Percentiles rank a stretch among this genome's conserved stretches.
These are phyloP conservation scores for Drosophila demipolita DNA, from an alignment of 2,888 invertebrate species.

Conservation along the genomic window DNA sequence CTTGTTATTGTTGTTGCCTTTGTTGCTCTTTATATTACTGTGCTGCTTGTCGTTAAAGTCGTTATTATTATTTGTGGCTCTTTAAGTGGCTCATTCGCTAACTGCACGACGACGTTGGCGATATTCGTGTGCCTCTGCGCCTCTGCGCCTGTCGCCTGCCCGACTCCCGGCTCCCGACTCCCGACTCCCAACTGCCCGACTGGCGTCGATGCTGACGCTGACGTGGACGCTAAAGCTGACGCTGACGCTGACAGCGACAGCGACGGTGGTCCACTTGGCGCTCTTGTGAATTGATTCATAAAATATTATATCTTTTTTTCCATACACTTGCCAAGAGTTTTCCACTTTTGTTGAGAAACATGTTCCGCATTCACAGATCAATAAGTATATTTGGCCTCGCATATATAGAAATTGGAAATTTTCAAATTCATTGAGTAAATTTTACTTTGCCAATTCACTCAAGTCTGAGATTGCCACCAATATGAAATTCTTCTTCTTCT, in stretches of 20 bases:
- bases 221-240: constrained; percentile 43
- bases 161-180: not conserved
- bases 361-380: not conserved
- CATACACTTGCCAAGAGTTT: constrained; percentile 16
- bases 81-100: constrained; percentile 81
- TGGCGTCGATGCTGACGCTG: constrained; percentile 47
- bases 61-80: constrained; percentile 81
- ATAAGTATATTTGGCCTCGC: not conserved
- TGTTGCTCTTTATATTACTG: constrained; percentile 39
- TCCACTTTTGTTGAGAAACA: not conserved
- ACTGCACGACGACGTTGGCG: constrained; percentile 78
- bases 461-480: not conserved
- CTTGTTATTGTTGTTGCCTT: constrained; percentile 49
- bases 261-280: constrained; percentile 81
- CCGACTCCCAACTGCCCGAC: constrained; percentile 24
- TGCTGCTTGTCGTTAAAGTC: constrained; percentile 78
- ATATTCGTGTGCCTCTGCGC: constrained; percentile 76
- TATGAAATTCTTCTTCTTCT: not conserved
- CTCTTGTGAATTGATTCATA: constrained; percentile 81
- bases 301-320: constrained; percentile 78
- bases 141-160: constrained; percentile 25
- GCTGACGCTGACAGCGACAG: constrained; percentile 64
- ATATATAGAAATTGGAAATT: not conserved
- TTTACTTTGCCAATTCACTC: not conserved
- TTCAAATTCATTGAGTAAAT: not conserved